Evolutionary conservation across 2,113 vertebrate species (phyloP).

Genomic region (Phycodurus eques): DNA sequence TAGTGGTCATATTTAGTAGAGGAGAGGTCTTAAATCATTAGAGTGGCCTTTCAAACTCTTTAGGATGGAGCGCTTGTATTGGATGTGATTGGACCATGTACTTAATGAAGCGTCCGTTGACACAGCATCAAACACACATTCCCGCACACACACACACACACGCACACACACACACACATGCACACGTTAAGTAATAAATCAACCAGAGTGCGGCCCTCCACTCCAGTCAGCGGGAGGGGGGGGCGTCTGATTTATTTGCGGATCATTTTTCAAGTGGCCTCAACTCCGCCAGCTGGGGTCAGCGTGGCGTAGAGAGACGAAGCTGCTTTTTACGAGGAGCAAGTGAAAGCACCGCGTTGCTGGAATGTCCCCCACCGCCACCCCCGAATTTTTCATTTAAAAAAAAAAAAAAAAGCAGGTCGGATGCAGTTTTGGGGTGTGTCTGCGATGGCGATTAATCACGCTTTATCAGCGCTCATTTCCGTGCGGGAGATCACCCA

Average conservation of each 20-base stretch:
- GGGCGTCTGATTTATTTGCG: slow-evolving; percentile 77
- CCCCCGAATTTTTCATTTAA: too few relatives aligned
- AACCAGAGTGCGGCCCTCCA: slow-evolving; percentile 74
- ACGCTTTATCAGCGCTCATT: slow-evolving; percentile 82
- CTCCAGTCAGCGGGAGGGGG: too few relatives aligned
- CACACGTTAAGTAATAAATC: slow-evolving; percentile 74
- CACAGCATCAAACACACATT: slow-evolving; percentile 34
- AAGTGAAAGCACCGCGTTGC: not conserved
- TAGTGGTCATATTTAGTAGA: not conserved
- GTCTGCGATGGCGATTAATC: slow-evolving; percentile 80
- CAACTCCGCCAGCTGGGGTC: slow-evolving; percentile 73
- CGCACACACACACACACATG: slow-evolving; percentile 25
- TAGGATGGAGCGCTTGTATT: not conserved
- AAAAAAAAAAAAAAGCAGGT: slow-evolving; percentile 15
- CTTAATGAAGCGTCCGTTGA: not conserved
- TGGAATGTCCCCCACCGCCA: not conserved
- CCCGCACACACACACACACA: slow-evolving; percentile 46
- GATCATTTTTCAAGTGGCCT: slow-evolving; percentile 79
- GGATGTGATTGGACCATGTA: not conserved
- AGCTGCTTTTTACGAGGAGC: slow-evolving; percentile 54
- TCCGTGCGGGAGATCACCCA: slow-evolving; percentile 80
- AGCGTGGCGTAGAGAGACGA: slow-evolving; percentile 71
- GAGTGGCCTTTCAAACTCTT: not conserved
- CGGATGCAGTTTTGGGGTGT: slow-evolving; percentile 31
- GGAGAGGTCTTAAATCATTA: not conserved